These are phyloP conservation scores for Aythya baeri DNA, from an alignment of 2,113 vertebrate species.

Conservation along the genomic window DNA sequence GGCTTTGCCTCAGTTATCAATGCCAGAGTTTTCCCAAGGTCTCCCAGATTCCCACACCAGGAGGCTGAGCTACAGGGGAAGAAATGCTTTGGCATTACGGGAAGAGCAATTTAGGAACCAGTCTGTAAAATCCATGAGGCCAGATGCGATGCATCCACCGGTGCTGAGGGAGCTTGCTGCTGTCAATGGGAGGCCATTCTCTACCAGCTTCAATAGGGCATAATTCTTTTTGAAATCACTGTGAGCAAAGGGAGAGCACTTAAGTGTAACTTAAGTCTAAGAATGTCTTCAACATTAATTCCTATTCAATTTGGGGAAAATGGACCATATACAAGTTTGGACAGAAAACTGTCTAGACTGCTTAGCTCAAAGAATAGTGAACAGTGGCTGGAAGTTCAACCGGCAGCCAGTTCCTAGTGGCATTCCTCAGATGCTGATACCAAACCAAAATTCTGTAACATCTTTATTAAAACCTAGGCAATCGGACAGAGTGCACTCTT, in stretches of 20 bases:
- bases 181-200: background rate
- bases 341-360: background rate
- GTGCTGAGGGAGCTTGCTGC: background rate
- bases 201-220: background rate
- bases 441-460: background rate
- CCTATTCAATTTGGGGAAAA: background rate
- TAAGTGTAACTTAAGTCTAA: background rate
- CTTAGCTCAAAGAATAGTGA: background rate
- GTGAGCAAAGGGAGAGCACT: background rate
- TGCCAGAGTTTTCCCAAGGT: fast-evolving
- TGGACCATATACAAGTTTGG: background rate
- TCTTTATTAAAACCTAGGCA: background rate
- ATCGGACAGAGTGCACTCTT: background rate
- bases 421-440: background rate
- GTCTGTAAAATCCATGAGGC: background rate
- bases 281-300: background rate
- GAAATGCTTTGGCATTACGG: background rate
- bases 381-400: background rate
- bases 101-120: background rate
- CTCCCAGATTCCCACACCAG: background rate
- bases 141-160: background rate
- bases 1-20: background rate
- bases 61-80: background rate
- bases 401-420: background rate
- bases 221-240: background rate